phyloP scores from a whole-genome alignment of 2,113 vertebrate species.

The Engraulis encrasicolus region DNA sequence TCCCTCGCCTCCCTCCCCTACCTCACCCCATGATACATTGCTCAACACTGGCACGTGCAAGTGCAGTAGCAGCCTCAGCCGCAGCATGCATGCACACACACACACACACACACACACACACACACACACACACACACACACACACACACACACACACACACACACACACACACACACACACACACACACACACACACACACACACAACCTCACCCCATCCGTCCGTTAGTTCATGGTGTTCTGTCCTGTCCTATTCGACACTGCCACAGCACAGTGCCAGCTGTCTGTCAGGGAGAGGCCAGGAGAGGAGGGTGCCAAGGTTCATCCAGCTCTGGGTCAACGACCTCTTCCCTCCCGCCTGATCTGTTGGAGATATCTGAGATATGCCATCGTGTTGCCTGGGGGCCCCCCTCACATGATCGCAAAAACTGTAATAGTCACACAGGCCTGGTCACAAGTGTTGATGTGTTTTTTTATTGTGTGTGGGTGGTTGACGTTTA shows the following conservation, averaged over 20 bases:
- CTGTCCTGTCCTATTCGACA: background rate
- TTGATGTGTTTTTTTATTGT: background rate
- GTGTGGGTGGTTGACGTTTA: background rate
- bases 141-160: too few relatives aligned
- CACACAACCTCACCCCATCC: background rate
- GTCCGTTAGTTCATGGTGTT: too few relatives aligned
- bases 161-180: too few relatives aligned
- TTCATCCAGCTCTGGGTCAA: background rate
- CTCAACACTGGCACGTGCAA: slow-evolving; percentile 3
- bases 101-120: too few relatives aligned
- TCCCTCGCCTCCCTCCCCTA: too few relatives aligned
- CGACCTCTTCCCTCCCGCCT: background rate
- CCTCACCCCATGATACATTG: background rate
- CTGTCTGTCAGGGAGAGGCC: background rate
- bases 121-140: too few relatives aligned
- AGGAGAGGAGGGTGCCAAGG: background rate
- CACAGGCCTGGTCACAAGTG: background rate
- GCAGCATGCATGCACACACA: too few relatives aligned
- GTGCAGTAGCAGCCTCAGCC: background rate
- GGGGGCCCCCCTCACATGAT: background rate
- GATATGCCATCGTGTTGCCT: background rate
- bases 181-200: too few relatives aligned
- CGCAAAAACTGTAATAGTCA: background rate
- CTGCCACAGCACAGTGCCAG: background rate
- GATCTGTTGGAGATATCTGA: too few relatives aligned